Conservation (phyloP, 2,888 invertebrate genomes). For the Andrena camellia region DNA sequence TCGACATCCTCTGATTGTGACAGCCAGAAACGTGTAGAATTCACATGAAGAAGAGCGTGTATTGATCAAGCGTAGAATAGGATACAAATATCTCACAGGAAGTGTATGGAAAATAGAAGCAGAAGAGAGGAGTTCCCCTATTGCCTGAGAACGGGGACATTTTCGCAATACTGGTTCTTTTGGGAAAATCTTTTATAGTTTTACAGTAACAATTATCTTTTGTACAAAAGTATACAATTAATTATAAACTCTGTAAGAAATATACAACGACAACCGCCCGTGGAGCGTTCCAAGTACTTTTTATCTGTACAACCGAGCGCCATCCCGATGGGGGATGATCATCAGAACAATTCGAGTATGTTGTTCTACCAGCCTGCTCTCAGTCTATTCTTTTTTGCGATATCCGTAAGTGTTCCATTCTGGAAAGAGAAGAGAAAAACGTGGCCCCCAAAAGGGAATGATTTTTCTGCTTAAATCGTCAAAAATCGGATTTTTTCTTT, state of each 20-base stretch:
- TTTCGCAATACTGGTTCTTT: neutral
- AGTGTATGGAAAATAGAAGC: too few species aligned
- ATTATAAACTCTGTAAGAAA: constrained; percentile 3
- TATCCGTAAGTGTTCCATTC: constrained; percentile 90
- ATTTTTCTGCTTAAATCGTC: too few species aligned
- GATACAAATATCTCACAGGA: too few species aligned
- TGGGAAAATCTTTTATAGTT: constrained; percentile 1
- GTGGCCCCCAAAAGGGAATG: neutral
- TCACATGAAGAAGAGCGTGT: too few species aligned
- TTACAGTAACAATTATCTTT: neutral
- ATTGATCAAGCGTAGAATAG: too few species aligned
- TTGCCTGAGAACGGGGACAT: too few species aligned
- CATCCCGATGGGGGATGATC: neutral
- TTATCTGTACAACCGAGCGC: constrained; percentile 15
- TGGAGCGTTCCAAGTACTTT: constrained; percentile 2
- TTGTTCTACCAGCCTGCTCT: neutral
- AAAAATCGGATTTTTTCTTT: too few species aligned
- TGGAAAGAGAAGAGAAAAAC: constrained; percentile 66
- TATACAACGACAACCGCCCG: neutral
- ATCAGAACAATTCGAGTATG: neutral
- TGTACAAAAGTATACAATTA: constrained; percentile 50
- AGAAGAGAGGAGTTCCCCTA: too few species aligned
- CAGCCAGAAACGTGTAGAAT: too few species aligned
- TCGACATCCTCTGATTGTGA: too few species aligned
- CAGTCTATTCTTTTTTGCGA: constrained; percentile 84